Evolutionary conservation across 2,888 invertebrate genomes (phyloP).

Genomic region (Torymus texanus): DNA sequence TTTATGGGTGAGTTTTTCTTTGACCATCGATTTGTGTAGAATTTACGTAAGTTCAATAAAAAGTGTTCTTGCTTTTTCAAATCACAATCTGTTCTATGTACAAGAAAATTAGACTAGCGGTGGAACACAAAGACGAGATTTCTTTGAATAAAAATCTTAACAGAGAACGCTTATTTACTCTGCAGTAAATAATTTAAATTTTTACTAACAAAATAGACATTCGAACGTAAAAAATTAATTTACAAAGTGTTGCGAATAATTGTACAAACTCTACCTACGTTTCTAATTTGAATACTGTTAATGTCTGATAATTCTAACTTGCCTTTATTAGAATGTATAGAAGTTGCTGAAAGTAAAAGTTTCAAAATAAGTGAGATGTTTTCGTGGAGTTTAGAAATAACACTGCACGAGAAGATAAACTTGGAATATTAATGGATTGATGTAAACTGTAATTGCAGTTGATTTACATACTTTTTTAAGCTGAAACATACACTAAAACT

Average conservation of each 20-base stretch:
- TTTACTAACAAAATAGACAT: constrained; percentile 12
- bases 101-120: constrained; percentile 19
- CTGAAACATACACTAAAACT: constrained; percentile 17
- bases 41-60: constrained; percentile 25
- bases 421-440: constrained; percentile 4
- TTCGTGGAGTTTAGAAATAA: constrained; percentile 11
- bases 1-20: constrained; percentile 30
- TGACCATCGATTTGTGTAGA: constrained; percentile 29
- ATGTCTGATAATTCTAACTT: constrained; percentile 25
- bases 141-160: constrained; percentile 18
- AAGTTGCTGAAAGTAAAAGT: constrained; percentile 18
- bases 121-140: constrained; percentile 10
- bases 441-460: not conserved
- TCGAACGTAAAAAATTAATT: constrained; percentile 8
- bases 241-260: constrained; percentile 22
- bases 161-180: constrained; percentile 23
- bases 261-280: constrained; percentile 21
- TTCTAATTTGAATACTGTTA: constrained; percentile 20
- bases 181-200: constrained; percentile 25
- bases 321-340: constrained; percentile 31
- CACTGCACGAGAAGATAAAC: constrained; percentile 3
- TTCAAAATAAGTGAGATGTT: not conserved
- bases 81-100: constrained; percentile 34
- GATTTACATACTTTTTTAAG: constrained; percentile 6
- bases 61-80: constrained; percentile 42